Percentiles rank a stretch among this genome's conserved stretches.
These are phyloP conservation scores for Heliconius congener DNA, from an alignment of 1,140 invertebrate species.

Conservation along the genomic window DNA sequence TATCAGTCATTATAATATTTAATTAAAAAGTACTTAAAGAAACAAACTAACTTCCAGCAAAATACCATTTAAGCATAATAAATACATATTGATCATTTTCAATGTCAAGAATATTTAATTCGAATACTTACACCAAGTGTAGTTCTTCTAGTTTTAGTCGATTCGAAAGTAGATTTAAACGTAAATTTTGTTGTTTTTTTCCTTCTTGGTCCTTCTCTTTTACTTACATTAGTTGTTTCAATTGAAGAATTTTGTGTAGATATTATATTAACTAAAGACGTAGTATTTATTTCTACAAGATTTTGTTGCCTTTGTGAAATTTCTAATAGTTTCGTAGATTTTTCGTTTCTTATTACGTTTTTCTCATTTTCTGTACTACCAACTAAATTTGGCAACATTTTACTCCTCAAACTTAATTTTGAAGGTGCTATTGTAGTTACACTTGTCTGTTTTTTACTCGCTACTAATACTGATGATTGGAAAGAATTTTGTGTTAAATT, in stretches of 20 bases:
- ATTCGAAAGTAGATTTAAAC: constrained; percentile 8
- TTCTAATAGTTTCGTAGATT: not conserved
- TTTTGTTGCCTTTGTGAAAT: not conserved
- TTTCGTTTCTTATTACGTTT: not conserved
- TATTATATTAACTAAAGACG: not conserved
- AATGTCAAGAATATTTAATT: too few species aligned
- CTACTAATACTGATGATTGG: not conserved
- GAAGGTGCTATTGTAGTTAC: not conserved
- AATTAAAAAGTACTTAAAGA: not conserved
- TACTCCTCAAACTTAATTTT: not conserved
- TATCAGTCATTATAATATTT: too few species aligned
- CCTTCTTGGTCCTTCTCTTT: constrained; percentile 20
- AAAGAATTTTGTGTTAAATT: too few species aligned
- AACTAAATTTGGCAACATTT: not conserved
- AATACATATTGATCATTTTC: not conserved
- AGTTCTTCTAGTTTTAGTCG: constrained; percentile 34
- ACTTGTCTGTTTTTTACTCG: not conserved
- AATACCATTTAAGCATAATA: not conserved
- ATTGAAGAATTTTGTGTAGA: not conserved
- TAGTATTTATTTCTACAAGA: not conserved
- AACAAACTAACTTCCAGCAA: not conserved
- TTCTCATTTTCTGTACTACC: not conserved
- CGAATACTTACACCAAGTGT: constrained; percentile 49
- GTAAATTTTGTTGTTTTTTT: constrained; percentile 10
- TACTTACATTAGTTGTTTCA: not conserved